Percentiles rank a stretch among this genome's conserved stretches.
phyloP scores from a whole-genome alignment of 2,797 vertebrate species.

The Cyprinodon diabolis region DNA sequence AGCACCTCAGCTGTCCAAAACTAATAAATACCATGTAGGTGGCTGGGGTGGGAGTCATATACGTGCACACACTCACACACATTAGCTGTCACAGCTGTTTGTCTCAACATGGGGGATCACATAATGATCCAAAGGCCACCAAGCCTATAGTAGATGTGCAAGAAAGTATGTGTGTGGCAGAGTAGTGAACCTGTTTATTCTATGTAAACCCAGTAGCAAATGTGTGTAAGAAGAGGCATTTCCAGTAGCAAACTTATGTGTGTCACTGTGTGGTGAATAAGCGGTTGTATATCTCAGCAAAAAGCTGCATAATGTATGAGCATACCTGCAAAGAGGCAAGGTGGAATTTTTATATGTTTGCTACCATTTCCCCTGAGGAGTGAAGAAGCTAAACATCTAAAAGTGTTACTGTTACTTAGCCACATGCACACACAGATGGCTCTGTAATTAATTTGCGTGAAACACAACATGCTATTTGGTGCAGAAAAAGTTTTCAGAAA shows the following conservation, averaged over 20 bases:
- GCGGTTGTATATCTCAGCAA: slow-evolving; percentile 27
- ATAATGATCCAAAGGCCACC: slow-evolving; percentile 52
- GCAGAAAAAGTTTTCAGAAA: slow-evolving; percentile 18
- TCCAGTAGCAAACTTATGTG: slow-evolving; percentile 24
- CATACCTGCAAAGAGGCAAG: slow-evolving; percentile 36
- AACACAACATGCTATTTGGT: slow-evolving; percentile 9
- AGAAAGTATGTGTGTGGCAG: slow-evolving; percentile 10
- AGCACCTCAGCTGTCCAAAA: slow-evolving; percentile 78
- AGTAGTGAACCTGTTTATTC: slow-evolving; percentile 32
- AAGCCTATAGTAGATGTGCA: slow-evolving; percentile 40
- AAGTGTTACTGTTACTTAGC: slow-evolving; percentile 24
- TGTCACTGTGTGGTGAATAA: slow-evolving; percentile 24
- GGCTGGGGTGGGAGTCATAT: slow-evolving; percentile 3
- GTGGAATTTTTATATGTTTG: slow-evolving; percentile 38
- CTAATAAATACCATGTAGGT: slow-evolving; percentile 75
- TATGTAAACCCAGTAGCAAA: slow-evolving; percentile 46
- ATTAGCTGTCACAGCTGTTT: slow-evolving; percentile 73
- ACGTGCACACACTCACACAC: slow-evolving; percentile 41
- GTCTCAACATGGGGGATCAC: slow-evolving; percentile 50
- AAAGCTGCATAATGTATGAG: slow-evolving; percentile 54
- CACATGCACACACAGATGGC: slow-evolving; percentile 8
- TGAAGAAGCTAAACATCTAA: slow-evolving; percentile 17
- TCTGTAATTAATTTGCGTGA: slow-evolving; percentile 35
- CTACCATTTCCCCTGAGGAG: slow-evolving; percentile 30
- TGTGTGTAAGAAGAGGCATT: slow-evolving; percentile 43